These are phyloP conservation scores for Aporophyla lueneburgensis DNA, from an alignment of 2,888 invertebrate species.

Conservation along the genomic window DNA sequence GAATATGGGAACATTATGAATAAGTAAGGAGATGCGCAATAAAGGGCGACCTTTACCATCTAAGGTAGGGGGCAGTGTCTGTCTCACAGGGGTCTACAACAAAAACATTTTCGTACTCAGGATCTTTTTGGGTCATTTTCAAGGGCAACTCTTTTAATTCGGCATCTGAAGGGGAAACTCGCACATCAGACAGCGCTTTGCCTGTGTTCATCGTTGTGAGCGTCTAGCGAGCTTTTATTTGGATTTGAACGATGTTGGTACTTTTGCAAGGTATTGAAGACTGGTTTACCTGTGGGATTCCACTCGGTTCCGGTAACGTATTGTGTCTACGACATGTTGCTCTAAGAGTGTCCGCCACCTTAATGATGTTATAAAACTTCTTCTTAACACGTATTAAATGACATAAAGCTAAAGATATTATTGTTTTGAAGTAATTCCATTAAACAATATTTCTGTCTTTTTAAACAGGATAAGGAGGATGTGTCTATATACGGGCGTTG, in stretches of 20 bases:
- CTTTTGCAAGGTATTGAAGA: conserved; percentile 25
- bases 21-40: conserved; percentile 71
- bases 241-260: conserved; percentile 38
- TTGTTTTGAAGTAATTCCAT: too few species aligned
- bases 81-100: conserved; percentile 78
- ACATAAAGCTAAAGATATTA: neutral
- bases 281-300: conserved; percentile 23
- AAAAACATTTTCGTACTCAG: conserved; percentile 75
- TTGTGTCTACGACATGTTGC: conserved; percentile 2
- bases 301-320: conserved; percentile 5
- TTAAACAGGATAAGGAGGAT: neutral
- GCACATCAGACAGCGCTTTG: conserved; percentile 47
- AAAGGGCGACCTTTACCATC: conserved; percentile 73
- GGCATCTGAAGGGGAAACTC: conserved; percentile 59
- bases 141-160: conserved; percentile 77
- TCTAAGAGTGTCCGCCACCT: neutral
- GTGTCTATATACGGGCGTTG: neutral
- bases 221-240: conserved; percentile 55
- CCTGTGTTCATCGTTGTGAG: conserved; percentile 51
- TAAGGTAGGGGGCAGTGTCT: conserved; percentile 71
- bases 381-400: conserved; percentile 7
- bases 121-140: conserved; percentile 80
- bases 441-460: neutral
- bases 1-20: conserved; percentile 59
- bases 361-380: conserved; percentile 2